phyloP scores from a whole-genome alignment of 2,888 invertebrate genomes.

The Limnephilus marmoratus region DNA sequence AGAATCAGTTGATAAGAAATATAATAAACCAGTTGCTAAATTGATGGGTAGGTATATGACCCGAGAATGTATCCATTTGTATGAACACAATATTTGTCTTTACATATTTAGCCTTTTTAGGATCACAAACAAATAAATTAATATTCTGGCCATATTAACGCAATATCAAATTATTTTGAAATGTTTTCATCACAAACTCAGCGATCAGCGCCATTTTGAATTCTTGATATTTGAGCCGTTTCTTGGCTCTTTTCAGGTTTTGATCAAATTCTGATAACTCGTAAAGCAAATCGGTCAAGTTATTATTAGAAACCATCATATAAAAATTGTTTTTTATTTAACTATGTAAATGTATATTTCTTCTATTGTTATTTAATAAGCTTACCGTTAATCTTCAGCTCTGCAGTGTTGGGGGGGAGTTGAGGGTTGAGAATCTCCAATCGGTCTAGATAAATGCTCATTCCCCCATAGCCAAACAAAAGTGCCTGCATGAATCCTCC shows the following conservation, averaged over 20 bases:
- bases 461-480: constrained; percentile 71
- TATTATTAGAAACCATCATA: not conserved
- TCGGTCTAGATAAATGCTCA: constrained; percentile 69
- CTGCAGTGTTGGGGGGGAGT: constrained; percentile 67
- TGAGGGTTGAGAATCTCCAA: constrained; percentile 67
- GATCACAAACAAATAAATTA: too few relatives aligned
- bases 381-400: constrained; percentile 66
- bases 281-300: not conserved
- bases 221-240: too few relatives aligned
- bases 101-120: too few relatives aligned
- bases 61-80: not conserved
- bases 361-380: not conserved
- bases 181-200: too few relatives aligned
- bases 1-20: not conserved
- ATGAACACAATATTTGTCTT: not conserved
- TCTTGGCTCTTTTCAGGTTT: too few relatives aligned
- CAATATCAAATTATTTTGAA: too few relatives aligned
- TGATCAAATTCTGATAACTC: too few relatives aligned
- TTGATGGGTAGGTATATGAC: not conserved
- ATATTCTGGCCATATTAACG: too few relatives aligned
- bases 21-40: not conserved
- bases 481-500: constrained; percentile 73
- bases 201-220: too few relatives aligned
- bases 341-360: not conserved
- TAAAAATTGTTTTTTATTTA: too few relatives aligned